Percentiles rank a stretch among this genome's conserved stretches.
phyloP scores from a whole-genome alignment of 2,113 vertebrate species.

The Macroglossus sobrinus region DNA sequence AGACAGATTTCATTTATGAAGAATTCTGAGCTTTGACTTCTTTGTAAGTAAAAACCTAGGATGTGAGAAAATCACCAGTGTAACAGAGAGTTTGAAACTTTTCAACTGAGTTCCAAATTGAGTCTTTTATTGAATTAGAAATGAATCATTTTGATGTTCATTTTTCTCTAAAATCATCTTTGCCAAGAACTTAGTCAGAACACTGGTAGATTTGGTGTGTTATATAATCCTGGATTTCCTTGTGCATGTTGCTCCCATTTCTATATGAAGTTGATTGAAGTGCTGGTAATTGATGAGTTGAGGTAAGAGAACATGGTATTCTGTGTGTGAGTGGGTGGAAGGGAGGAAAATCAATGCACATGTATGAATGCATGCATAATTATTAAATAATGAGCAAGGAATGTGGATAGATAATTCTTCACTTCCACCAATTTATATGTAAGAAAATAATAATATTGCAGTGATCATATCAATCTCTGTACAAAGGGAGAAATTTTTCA shows the following conservation, averaged over 20 bases:
- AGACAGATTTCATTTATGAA: not conserved
- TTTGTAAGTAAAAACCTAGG: not conserved
- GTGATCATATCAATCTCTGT: not conserved
- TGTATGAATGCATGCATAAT: rapidly evolving
- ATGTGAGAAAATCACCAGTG: not conserved
- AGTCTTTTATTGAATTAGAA: not conserved
- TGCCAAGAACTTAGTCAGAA: not conserved
- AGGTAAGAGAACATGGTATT: not conserved
- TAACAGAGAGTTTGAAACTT: not conserved
- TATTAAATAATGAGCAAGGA: not conserved
- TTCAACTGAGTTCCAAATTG: not conserved
- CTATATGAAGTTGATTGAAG: not conserved
- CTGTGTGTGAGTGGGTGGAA: rapidly evolving
- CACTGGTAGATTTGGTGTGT: not conserved
- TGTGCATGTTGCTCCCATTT: not conserved
- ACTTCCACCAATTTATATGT: not conserved
- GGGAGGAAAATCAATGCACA: too few relatives aligned
- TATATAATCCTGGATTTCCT: not conserved
- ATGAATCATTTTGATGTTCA: not conserved
- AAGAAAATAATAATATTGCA: not conserved
- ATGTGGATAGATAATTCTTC: not conserved
- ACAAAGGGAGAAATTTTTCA: not conserved
- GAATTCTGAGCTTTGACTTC: not conserved
- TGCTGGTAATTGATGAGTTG: not conserved
- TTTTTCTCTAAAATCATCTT: not conserved